Percentiles rank a stretch among this genome's conserved stretches.
These are phyloP conservation scores for Parnassius mnemosyne DNA, from an alignment of 2,888 invertebrate species.

Conservation along the genomic window DNA sequence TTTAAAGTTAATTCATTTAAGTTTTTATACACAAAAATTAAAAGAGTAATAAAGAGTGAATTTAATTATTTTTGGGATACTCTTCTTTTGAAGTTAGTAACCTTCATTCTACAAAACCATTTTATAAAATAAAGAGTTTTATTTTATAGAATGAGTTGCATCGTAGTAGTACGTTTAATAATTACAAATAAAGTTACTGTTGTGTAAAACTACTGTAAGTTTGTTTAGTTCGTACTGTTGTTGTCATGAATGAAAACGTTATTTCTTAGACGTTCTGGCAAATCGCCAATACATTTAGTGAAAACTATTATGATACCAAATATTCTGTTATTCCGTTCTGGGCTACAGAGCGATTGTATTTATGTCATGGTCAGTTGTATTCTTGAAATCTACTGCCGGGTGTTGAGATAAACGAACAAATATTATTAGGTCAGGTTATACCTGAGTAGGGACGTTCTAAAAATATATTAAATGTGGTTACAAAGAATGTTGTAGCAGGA, in stretches of 20 bases:
- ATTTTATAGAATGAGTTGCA: too few species aligned
- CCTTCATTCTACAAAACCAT: too few species aligned
- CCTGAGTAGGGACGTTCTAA: slow-evolving; percentile 3
- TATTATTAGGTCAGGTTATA: slow-evolving; percentile 40
- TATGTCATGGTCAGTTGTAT: slow-evolving; percentile 60
- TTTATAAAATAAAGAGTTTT: too few species aligned
- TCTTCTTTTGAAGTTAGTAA: too few species aligned
- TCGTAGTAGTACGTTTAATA: too few species aligned
- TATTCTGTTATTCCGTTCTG: slow-evolving; percentile 41
- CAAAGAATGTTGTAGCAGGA: not conserved
- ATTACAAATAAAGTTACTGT: too few species aligned
- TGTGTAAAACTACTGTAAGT: not conserved
- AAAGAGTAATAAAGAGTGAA: too few species aligned
- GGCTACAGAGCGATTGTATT: slow-evolving; percentile 44
- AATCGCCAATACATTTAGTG: slow-evolving; percentile 51
- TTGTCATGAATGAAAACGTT: slow-evolving; percentile 49
- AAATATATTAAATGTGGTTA: slow-evolving; percentile 7
- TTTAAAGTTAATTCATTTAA: too few species aligned
- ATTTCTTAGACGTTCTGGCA: slow-evolving; percentile 46
- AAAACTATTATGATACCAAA: slow-evolving; percentile 55
- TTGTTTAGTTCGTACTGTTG: not conserved
- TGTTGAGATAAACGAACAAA: slow-evolving; percentile 52
- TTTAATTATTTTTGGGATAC: too few species aligned
- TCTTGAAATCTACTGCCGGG: slow-evolving; percentile 55
- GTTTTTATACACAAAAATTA: too few species aligned